These are phyloP conservation scores for Anadara kagoshimensis DNA, from an alignment of 1,140 invertebrate genomes.

Conservation along the genomic window DNA sequence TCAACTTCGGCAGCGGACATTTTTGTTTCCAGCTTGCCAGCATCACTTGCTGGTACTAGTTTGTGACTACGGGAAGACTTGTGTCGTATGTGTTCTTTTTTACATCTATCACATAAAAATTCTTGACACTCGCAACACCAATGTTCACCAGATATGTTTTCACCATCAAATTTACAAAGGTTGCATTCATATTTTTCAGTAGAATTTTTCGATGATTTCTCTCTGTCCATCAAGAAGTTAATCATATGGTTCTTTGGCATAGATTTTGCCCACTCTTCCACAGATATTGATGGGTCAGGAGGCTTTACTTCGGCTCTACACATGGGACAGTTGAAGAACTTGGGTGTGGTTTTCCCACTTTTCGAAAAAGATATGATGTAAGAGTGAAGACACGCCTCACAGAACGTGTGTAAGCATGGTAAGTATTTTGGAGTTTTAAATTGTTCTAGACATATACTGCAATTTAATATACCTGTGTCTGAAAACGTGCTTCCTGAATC, in stretches of 20 bases:
- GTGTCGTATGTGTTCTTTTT: not conserved
- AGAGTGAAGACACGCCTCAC: constrained; percentile 18
- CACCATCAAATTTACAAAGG: constrained; percentile 6
- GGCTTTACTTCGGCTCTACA: constrained; percentile 10
- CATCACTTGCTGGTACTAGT: constrained; percentile 2
- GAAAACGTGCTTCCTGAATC: not conserved
- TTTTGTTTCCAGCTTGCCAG: not conserved
- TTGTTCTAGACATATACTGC: constrained; percentile 23
- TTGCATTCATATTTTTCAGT: constrained; percentile 14
- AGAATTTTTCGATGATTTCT: not conserved
- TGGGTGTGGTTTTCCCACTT: not conserved
- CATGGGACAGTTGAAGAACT: constrained; percentile 11
- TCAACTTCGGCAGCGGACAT: not conserved
- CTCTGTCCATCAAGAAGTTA: not conserved
- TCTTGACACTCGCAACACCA: constrained; percentile 29
- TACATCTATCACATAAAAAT: constrained; percentile 9
- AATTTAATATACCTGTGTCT: constrained; percentile 4
- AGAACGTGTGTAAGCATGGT: constrained; percentile 32
- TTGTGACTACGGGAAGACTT: constrained; percentile 1
- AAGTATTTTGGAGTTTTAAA: constrained; percentile 23
- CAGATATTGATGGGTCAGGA: not conserved
- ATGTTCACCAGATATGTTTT: not conserved
- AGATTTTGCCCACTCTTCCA: not conserved
- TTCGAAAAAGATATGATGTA: constrained; percentile 12
- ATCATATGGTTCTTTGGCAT: not conserved